Conservation (phyloP, 2,888 invertebrate species). For the Clepsis dumicolana region DNA sequence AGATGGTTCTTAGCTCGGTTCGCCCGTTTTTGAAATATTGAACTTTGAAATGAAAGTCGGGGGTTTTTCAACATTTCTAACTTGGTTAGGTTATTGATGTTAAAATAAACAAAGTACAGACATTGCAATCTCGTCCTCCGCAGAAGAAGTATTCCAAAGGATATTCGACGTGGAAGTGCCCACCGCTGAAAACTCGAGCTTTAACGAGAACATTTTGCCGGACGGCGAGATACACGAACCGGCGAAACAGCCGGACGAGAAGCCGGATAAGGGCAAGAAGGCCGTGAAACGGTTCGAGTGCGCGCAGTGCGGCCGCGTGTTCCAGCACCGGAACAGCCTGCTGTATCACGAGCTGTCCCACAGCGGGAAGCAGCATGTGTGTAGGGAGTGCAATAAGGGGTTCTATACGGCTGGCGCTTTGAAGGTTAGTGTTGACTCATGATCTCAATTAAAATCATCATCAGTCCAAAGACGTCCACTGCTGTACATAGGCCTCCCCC, state of each 20-base stretch:
- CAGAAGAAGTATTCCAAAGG: constrained; percentile 77
- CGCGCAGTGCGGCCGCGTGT: constrained; percentile 90
- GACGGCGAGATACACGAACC: constrained; percentile 45
- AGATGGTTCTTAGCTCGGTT: too few species aligned
- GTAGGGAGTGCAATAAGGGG: constrained; percentile 92
- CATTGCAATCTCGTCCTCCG: constrained; percentile 7
- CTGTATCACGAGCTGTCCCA: constrained; percentile 94
- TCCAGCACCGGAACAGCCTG: constrained; percentile 93
- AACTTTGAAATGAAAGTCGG: too few species aligned
- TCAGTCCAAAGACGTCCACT: too few species aligned
- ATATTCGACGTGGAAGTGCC: constrained; percentile 73
- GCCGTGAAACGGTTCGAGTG: constrained; percentile 82
- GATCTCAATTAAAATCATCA: too few species aligned
- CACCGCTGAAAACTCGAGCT: constrained; percentile 47
- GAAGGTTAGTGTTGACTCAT: constrained; percentile 89
- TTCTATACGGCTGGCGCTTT: constrained; percentile 94
- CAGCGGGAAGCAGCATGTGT: constrained; percentile 91
- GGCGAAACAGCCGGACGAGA: constrained; percentile 36
- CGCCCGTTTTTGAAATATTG: too few species aligned
- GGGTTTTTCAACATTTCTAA: too few species aligned
- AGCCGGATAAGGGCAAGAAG: constrained; percentile 58
- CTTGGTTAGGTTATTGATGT: too few species aligned
- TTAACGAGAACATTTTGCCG: constrained; percentile 58
- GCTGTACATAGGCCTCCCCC: too few species aligned
- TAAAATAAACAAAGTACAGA: too few species aligned